A percentile compares a stretch with the other conserved stretches of the same genome.
Evolutionary conservation across 2,888 invertebrate species (phyloP).

Genomic region (Phalangium opilio): DNA sequence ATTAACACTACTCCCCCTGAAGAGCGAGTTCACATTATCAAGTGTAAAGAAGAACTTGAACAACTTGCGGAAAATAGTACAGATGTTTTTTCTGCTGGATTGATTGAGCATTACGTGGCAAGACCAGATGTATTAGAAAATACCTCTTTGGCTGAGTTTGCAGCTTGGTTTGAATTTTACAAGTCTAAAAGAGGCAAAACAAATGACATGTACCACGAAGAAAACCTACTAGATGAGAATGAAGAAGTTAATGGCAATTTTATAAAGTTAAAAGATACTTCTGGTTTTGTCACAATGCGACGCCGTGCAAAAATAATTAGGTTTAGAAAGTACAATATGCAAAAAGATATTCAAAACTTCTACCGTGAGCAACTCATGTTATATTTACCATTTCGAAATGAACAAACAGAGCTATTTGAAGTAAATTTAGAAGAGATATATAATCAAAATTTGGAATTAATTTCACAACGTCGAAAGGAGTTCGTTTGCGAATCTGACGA

Average conservation of each 20-base stretch:
- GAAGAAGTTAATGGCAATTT: too few relatives aligned
- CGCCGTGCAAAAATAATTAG: conserved; percentile 11
- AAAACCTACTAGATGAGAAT: too few relatives aligned
- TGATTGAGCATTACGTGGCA: too few relatives aligned
- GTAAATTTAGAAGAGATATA: neutral
- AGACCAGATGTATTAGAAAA: too few relatives aligned
- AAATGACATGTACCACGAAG: too few relatives aligned
- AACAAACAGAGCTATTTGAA: conserved; percentile 12
- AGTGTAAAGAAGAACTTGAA: conserved; percentile 13
- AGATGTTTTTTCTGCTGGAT: neutral
- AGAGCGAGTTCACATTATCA: conserved; percentile 22
- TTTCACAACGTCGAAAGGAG: too few relatives aligned
- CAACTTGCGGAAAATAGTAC: neutral
- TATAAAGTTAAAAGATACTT: too few relatives aligned
- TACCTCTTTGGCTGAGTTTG: too few relatives aligned
- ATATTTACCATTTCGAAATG: conserved; percentile 25
- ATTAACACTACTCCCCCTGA: conserved; percentile 21
- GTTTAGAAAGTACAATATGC: conserved; percentile 12
- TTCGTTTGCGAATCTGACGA: too few relatives aligned
- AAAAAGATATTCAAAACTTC: conserved; percentile 21
- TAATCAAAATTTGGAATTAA: neutral
- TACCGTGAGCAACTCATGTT: conserved; percentile 24
- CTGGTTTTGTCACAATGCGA: too few relatives aligned
- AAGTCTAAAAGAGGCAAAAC: too few relatives aligned
- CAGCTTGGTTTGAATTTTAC: too few relatives aligned